phyloP scores from a whole-genome alignment of 2,113 vertebrate species.

The Clarias magur region DNA sequence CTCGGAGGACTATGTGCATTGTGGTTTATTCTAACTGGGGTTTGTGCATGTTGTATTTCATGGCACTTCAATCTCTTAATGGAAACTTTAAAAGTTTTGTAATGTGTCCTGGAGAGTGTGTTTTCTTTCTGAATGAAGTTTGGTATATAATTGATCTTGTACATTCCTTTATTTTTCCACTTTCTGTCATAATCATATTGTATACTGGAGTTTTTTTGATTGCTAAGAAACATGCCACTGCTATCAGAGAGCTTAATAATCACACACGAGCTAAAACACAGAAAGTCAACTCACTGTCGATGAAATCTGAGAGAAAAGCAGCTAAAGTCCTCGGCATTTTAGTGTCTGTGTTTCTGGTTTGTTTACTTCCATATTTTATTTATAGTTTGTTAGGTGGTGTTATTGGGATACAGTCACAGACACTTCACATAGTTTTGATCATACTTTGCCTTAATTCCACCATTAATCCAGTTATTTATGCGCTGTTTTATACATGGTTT shows the following conservation, averaged over 20 bases:
- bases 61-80: constrained; percentile 26
- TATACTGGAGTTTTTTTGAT: not conserved
- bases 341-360: constrained; percentile 26
- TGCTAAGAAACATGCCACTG: too few relatives aligned
- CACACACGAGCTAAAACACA: too few relatives aligned
- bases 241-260: too few relatives aligned
- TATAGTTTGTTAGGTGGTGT: constrained; percentile 6
- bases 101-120: constrained; percentile 7
- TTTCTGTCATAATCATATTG: constrained; percentile 41
- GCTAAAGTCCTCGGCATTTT: too few relatives aligned
- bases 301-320: too few relatives aligned
- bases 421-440: not conserved
- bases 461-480: constrained; percentile 58
- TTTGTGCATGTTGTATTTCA: not conserved
- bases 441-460: constrained; percentile 48
- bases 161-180: constrained; percentile 48
- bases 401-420: not conserved
- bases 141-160: constrained; percentile 34
- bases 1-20: not conserved
- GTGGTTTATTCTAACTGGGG: constrained; percentile 24
- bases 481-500: constrained; percentile 57
- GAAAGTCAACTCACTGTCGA: too few relatives aligned
- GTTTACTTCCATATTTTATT: constrained; percentile 44
- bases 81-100: constrained; percentile 47
- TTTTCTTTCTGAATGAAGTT: not conserved